phyloP scores from a whole-genome alignment of 2,797 vertebrate species.

The Allobates femoralis region DNA sequence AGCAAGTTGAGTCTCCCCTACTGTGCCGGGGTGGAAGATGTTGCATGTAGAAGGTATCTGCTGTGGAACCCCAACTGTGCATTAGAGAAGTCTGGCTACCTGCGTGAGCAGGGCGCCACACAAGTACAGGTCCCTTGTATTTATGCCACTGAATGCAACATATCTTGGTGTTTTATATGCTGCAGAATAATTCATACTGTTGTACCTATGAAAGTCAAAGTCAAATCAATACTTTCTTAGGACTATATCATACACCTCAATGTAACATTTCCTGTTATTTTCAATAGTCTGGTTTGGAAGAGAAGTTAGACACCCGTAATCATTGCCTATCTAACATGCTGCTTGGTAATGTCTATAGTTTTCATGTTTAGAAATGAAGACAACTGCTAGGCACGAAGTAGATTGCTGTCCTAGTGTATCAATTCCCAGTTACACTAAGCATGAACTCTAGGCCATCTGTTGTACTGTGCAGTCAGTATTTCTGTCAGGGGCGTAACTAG shows the following conservation, averaged over 20 bases:
- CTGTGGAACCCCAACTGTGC: too few species aligned
- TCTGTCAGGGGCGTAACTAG: too few species aligned
- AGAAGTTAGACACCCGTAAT: not conserved
- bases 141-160: too few species aligned
- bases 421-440: constrained; percentile 9
- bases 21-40: too few species aligned
- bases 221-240: not conserved
- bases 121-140: too few species aligned
- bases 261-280: not conserved
- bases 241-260: not conserved
- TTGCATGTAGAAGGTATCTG: too few species aligned
- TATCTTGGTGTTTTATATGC: too few species aligned
- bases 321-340: not conserved
- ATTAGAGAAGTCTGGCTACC: too few species aligned
- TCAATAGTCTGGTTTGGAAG: not conserved
- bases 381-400: not conserved
- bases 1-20: too few species aligned
- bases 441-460: constrained; percentile 10
- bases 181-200: not conserved
- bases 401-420: not conserved
- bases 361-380: not conserved
- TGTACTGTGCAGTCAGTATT: not conserved
- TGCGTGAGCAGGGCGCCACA: too few species aligned
- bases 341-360: not conserved
- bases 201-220: not conserved